These are phyloP conservation scores for Mesaphorura yosii DNA, from an alignment of 1,140 invertebrate genomes.

Conservation along the genomic window DNA sequence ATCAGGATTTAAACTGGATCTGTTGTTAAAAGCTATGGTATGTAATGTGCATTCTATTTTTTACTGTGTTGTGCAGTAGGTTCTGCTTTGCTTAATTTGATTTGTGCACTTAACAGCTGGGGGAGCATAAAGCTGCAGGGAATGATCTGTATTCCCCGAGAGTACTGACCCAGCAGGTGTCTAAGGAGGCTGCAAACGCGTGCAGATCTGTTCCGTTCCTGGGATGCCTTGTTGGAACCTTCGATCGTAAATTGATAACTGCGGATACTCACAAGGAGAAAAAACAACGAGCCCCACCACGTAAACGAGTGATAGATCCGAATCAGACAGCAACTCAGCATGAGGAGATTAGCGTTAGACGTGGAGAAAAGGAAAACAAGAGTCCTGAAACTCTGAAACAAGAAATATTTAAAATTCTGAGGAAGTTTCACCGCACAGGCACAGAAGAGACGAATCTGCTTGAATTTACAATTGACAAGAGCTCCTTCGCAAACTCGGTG, in stretches of 20 bases:
- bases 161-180: slow-evolving; percentile 1
- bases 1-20: slow-evolving; percentile 14
- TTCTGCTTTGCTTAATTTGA: neutral
- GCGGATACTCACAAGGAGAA: slow-evolving; percentile 15
- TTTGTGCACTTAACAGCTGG: neutral
- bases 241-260: slow-evolving; percentile 13
- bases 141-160: neutral
- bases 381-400: slow-evolving; percentile 7
- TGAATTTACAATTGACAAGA: slow-evolving; percentile 12
- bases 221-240: slow-evolving; percentile 19
- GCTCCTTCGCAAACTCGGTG: slow-evolving; percentile 11
- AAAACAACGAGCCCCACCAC: slow-evolving; percentile 10
- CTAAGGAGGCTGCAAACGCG: neutral
- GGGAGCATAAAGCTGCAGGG: neutral
- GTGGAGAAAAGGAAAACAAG: neutral
- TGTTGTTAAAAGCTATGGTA: slow-evolving; percentile 13
- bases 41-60: too few relatives aligned
- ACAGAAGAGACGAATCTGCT: neutral
- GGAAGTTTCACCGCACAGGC: neutral
- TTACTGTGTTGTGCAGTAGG: neutral
- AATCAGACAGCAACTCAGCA: slow-evolving; percentile 6
- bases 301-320: slow-evolving; percentile 8
- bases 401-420: slow-evolving; percentile 16
- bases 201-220: too few relatives aligned
- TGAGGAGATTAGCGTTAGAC: neutral